Evolutionary conservation across 2,888 invertebrate species (phyloP).

Genomic region (Hirtodrosophila alboralis): DNA sequence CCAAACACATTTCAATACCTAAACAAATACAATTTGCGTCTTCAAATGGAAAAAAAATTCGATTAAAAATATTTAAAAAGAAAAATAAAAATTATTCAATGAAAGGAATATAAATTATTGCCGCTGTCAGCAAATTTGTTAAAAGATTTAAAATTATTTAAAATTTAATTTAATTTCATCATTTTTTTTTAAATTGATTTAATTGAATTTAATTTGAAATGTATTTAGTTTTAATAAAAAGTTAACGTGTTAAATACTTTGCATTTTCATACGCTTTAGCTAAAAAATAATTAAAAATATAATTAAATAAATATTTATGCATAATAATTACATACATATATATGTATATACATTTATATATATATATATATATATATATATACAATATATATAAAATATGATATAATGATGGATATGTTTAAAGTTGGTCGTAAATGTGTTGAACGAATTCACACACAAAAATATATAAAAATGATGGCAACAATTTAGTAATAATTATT

Average conservation of each 20-base stretch:
- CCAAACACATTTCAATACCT: constrained; percentile 70
- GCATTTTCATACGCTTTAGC: constrained; percentile 82
- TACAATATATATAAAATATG: constrained; percentile 29
- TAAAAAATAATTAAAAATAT: constrained; percentile 66
- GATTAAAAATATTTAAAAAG: constrained; percentile 38
- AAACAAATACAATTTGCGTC: constrained; percentile 64
- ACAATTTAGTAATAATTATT: constrained; percentile 67
- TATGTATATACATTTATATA: constrained; percentile 26
- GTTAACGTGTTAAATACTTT: constrained; percentile 73
- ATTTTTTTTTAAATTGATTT: constrained; percentile 41
- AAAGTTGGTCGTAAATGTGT: constrained; percentile 30
- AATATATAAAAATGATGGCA: constrained; percentile 38
- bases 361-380: constrained; percentile 22
- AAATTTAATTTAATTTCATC: constrained; percentile 35
- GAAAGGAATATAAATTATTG: constrained; percentile 37
- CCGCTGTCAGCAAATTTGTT: constrained; percentile 55
- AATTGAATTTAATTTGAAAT: constrained; percentile 40
- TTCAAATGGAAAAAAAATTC: constrained; percentile 45
- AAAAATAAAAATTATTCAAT: constrained; percentile 33
- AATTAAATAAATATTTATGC: constrained; percentile 63
- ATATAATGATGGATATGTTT: constrained; percentile 45
- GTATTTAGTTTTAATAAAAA: constrained; percentile 47
- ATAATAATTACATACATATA: constrained; percentile 38
- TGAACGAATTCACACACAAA: constrained; percentile 17
- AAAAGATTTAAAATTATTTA: constrained; percentile 40